Conservation (phyloP, 2,113 vertebrate genomes). For the Poecilia latipinna region DNA sequence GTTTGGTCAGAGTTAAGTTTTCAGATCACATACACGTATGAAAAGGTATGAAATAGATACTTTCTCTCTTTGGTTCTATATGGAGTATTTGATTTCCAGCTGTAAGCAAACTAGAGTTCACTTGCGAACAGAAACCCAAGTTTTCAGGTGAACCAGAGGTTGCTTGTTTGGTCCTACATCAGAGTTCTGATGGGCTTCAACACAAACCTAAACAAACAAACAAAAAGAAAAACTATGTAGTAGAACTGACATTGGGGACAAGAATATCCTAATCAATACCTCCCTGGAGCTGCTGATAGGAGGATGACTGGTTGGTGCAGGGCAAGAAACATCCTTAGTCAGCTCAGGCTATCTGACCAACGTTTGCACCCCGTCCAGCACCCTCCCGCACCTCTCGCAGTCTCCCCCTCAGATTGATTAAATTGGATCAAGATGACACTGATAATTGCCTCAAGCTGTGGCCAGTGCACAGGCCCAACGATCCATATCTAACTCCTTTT, state of each 20-base stretch:
- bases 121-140: neutral
- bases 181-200: neutral
- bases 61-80: neutral
- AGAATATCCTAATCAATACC: neutral
- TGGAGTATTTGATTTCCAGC: too few relatives aligned
- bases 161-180: neutral
- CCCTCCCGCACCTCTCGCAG: conserved; percentile 65
- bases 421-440: conserved; percentile 99
- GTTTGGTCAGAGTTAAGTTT: neutral
- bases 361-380: conserved; percentile 84
- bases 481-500: conserved; percentile 93
- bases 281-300: neutral
- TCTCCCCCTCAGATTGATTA: conserved; percentile 94
- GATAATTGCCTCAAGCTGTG: conserved; percentile 99
- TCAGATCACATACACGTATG: neutral
- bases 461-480: conserved; percentile 89
- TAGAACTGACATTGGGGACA: too few relatives aligned
- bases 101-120: too few relatives aligned
- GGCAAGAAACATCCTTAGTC: conserved; percentile 75
- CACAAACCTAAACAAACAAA: neutral
- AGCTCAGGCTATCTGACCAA: conserved; percentile 94
- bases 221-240: neutral
- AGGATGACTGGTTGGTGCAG: conserved; percentile 23
- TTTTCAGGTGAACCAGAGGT: neutral
- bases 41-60: neutral